Evolutionary conservation across 2,113 vertebrate genomes (phyloP).

Genomic region (Eurypyga helias): DNA sequence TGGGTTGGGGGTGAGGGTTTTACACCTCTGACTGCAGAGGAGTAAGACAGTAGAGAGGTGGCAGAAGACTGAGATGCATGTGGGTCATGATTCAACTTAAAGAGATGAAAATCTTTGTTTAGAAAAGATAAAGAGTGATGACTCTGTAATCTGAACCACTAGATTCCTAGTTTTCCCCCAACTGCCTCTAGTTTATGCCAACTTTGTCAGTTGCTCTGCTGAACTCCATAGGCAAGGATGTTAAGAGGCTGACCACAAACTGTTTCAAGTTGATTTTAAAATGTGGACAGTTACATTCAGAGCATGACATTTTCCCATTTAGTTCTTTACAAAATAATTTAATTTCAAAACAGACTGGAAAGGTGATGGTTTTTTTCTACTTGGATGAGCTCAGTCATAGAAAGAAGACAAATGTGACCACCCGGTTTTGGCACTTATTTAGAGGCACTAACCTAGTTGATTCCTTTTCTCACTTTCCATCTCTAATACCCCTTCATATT

Average conservation of each 20-base stretch:
- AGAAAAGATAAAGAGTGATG: neutral
- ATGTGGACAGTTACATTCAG: neutral
- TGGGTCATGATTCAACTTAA: neutral
- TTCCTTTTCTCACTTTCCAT: neutral
- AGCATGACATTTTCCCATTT: neutral
- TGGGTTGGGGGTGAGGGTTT: fast-evolving
- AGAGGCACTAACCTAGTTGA: neutral
- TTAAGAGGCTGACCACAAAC: neutral
- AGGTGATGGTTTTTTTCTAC: neutral
- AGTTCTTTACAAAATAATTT: neutral
- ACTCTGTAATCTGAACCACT: neutral
- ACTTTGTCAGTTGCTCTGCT: neutral
- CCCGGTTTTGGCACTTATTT: neutral
- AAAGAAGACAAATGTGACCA: neutral
- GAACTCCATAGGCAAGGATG: neutral
- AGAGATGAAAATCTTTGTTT: neutral
- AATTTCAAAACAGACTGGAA: neutral
- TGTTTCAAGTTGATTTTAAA: neutral
- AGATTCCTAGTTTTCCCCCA: neutral
- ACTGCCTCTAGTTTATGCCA: neutral
- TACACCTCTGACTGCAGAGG: neutral
- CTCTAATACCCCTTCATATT: neutral
- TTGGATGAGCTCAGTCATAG: neutral
- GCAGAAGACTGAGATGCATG: neutral
- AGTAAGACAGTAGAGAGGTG: neutral